Evolutionary conservation across 1,140 invertebrate genomes (phyloP).

Genomic region (Camponotus floridanus): DNA sequence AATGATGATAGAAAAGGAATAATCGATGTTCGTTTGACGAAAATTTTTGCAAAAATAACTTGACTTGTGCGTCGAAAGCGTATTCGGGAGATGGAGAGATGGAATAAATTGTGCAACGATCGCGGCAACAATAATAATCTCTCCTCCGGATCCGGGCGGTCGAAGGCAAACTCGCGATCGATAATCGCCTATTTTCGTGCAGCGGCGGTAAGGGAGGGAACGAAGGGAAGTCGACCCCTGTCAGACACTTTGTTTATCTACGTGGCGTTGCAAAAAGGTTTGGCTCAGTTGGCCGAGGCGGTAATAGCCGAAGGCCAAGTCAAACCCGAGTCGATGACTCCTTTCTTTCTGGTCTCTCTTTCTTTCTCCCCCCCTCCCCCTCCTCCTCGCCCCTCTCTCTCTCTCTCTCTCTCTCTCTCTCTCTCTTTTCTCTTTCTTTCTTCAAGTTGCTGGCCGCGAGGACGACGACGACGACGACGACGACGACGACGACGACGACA

Average conservation of each 20-base stretch:
- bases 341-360: constrained; percentile 63
- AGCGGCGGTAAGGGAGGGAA: too few relatives aligned
- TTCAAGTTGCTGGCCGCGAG: constrained; percentile 50
- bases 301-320: constrained; percentile 82
- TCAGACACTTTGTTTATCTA: constrained; percentile 63
- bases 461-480: constrained; percentile 10
- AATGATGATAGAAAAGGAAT: neutral
- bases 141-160: constrained; percentile 14
- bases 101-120: constrained; percentile 52
- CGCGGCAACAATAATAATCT: constrained; percentile 15
- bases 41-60: neutral
- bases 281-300: constrained; percentile 71
- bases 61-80: too few relatives aligned
- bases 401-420: too few relatives aligned
- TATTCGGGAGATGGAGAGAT: too few relatives aligned
- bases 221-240: neutral
- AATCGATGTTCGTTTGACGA: neutral
- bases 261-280: constrained; percentile 64
- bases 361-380: too few relatives aligned
- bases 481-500: constrained; percentile 16
- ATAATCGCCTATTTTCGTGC: constrained; percentile 38
- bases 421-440: constrained; percentile 1
- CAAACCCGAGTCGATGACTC: constrained; percentile 81
- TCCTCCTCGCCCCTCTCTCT: too few relatives aligned
- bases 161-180: constrained; percentile 24